Percentiles rank a stretch among this genome's conserved stretches.
Conservation (phyloP, 2,113 vertebrate species). For the Apteryx mantelli region DNA sequence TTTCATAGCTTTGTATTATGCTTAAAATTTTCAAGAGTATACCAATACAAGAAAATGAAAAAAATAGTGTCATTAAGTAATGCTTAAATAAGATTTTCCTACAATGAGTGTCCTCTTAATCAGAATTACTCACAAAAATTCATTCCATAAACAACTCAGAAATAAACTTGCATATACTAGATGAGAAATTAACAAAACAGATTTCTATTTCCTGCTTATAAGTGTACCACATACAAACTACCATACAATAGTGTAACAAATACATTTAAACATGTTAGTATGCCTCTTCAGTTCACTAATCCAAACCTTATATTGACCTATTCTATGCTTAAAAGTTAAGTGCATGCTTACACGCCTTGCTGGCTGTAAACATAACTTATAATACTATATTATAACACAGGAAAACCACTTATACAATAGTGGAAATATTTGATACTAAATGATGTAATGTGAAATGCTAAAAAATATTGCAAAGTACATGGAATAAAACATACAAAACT, state of each 20-base stretch:
- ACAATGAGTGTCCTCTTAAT: not conserved
- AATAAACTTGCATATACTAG: not conserved
- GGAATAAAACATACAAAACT: not conserved
- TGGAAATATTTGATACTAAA: not conserved
- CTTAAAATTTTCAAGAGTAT: not conserved
- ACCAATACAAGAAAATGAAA: not conserved
- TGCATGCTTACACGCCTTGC: not conserved
- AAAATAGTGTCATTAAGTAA: not conserved
- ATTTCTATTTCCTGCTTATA: not conserved
- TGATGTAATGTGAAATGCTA: not conserved
- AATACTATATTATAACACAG: not conserved
- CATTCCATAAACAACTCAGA: not conserved
- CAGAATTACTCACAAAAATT: not conserved
- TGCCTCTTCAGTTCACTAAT: not conserved
- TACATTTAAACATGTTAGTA: not conserved
- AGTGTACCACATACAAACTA: not conserved
- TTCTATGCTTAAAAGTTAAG: not conserved
- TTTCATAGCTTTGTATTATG: not conserved
- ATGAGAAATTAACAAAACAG: not conserved
- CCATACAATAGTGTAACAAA: not conserved
- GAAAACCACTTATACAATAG: not conserved
- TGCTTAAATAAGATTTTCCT: not conserved
- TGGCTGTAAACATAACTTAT: not conserved
- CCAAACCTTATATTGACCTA: not conserved
- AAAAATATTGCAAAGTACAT: not conserved